phyloP scores from a whole-genome alignment of 2,797 vertebrate species.

The Natrix natrix region DNA sequence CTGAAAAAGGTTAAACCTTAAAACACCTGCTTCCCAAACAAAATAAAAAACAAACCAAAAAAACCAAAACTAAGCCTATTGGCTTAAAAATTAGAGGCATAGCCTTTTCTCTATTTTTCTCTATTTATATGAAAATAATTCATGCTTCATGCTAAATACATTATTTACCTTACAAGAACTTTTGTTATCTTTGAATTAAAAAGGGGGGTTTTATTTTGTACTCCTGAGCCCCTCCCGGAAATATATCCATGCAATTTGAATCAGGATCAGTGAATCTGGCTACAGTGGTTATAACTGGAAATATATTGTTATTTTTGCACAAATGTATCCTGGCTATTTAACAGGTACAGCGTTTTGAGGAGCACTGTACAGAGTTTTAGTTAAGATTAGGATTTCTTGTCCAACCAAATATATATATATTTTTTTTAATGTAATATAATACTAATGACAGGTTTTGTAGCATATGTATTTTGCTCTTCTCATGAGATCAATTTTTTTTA shows the following conservation, averaged over 20 bases:
- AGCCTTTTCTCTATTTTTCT: constrained; percentile 93
- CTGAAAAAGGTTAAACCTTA: constrained; percentile 96
- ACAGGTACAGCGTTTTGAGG: constrained; percentile 84
- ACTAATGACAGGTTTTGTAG: constrained; percentile 80
- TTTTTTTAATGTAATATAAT: constrained; percentile 62
- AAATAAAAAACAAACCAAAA: constrained; percentile 61
- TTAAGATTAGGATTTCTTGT: constrained; percentile 43
- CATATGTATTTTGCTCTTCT: constrained; percentile 49
- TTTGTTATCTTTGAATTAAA: constrained; percentile 86
- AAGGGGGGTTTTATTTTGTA: constrained; percentile 83
- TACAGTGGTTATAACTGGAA: constrained; percentile 87
- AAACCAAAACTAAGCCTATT: constrained; percentile 79
- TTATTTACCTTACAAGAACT: constrained; percentile 98
- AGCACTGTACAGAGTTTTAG: constrained; percentile 70
- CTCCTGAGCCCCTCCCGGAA: constrained; percentile 65
- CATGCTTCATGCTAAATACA: constrained; percentile 99
- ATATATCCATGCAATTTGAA: constrained; percentile 93
- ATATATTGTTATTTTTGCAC: constrained; percentile 83
- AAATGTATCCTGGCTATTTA: constrained; percentile 80
- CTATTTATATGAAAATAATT: constrained; percentile 99
- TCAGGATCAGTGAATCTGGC: constrained; percentile 82
- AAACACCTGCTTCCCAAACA: constrained; percentile 88
- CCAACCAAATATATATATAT: constrained; percentile 57
- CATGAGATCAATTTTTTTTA: constrained; percentile 68
- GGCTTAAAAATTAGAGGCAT: constrained; percentile 95